Percentiles rank a stretch among this genome's conserved stretches.
phyloP scores from a whole-genome alignment of 2,888 invertebrate species.

The Liodrosophila aerea region DNA sequence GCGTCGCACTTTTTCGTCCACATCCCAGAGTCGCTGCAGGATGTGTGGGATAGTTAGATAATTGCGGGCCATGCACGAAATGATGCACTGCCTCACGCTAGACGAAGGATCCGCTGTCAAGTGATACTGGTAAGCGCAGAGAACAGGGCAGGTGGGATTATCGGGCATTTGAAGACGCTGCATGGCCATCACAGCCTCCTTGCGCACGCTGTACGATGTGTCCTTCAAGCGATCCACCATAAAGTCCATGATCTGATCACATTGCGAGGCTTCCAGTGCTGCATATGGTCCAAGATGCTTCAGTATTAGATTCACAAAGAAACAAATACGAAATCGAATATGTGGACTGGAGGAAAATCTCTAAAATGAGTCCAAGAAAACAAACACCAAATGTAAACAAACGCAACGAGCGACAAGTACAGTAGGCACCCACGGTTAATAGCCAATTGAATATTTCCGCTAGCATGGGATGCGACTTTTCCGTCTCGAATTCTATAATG shows the following conservation, averaged over 20 bases:
- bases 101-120: conserved; percentile 89
- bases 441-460: conserved; percentile 76
- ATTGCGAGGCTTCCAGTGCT: conserved; percentile 89
- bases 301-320: conserved; percentile 89
- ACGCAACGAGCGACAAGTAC: conserved; percentile 13
- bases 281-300: conserved; percentile 89
- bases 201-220: conserved; percentile 88
- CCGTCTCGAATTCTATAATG: conserved; percentile 85
- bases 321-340: conserved; percentile 89
- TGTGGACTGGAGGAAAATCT: conserved; percentile 83
- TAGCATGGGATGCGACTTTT: conserved; percentile 79
- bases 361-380: conserved; percentile 60
- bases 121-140: conserved; percentile 88
- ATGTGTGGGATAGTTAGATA: conserved; percentile 88
- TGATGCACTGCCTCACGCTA: conserved; percentile 88
- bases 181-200: conserved; percentile 90
- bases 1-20: conserved; percentile 88
- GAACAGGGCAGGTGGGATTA: conserved; percentile 89
- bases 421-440: conserved; percentile 57
- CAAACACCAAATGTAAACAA: not conserved
- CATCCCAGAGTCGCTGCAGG: conserved; percentile 88
- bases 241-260: conserved; percentile 87
- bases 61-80: conserved; percentile 89
- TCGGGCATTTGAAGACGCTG: conserved; percentile 91
- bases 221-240: conserved; percentile 89